Conservation (phyloP, 2,888 invertebrate species). For the Chalcosyrphus nemorum region DNA sequence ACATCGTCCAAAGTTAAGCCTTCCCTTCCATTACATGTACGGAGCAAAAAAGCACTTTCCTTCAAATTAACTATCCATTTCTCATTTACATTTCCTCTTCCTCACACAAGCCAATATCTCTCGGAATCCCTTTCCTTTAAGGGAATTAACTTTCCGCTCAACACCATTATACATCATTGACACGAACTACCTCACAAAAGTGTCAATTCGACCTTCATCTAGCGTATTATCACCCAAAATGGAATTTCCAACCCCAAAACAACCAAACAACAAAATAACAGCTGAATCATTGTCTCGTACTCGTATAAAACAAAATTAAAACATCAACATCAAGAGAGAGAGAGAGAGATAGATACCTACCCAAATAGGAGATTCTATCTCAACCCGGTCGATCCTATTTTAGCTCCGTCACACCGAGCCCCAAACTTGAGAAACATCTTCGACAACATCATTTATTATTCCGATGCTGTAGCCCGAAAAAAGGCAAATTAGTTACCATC, state of each 20-base stretch:
- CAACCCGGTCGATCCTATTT: conserved; percentile 4
- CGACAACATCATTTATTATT: conserved; percentile 29
- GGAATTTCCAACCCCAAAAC: not conserved
- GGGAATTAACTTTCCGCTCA: not conserved
- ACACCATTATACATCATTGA: not conserved
- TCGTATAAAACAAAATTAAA: not conserved
- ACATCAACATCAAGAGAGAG: conserved; percentile 7
- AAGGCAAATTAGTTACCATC: conserved; percentile 52
- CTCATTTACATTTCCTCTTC: no score
- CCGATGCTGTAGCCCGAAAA: conserved; percentile 19
- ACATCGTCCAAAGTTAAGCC: no score
- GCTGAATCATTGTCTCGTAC: not conserved
- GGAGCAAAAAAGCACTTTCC: not conserved
- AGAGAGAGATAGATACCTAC: no score
- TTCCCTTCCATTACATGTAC: no score
- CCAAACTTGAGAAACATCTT: conserved; percentile 5
- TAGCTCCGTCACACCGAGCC: not conserved
- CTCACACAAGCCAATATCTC: not conserved
- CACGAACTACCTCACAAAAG: not conserved
- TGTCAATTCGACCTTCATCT: conserved; percentile 1
- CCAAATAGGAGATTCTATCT: conserved; percentile 7
- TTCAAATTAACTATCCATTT: no score
- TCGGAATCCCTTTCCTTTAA: not conserved
- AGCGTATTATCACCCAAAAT: not conserved
- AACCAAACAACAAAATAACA: no score